Base-by-base conservation (phyloP, 2,888 invertebrate species). In the Eurytoma adleriae region DNA sequence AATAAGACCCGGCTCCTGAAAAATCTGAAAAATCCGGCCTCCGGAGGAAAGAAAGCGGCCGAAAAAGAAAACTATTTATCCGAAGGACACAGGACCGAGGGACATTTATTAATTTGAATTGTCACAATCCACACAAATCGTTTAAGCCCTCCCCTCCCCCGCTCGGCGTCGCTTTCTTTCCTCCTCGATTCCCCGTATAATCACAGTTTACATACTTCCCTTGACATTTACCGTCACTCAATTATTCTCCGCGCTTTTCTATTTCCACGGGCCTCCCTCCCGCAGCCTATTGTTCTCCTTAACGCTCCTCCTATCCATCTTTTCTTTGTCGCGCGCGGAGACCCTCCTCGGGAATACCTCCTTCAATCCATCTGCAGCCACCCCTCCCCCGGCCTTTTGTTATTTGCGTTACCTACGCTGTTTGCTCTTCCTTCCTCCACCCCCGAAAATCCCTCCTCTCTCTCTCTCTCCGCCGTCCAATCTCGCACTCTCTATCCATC, bases 131-230 rank as follows among this genome's bases (percentile, higher is more conserved):
- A 16, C 61, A 12, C 30, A 48, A 57, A 57, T 40, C 40, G 70
- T 20, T 57, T 20, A 57, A 18, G 57, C 59, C 4, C 57, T 18
- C 40, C 56, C 10, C 54, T 3, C 68, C 30, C 18, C 27, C 68
- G n/a, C 18, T 2, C 48, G 50, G 12, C 40, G 2, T 12, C 27
- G 0, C n/a, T 54, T 2, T n/a, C 56, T 56, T n/a, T 30, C 12
- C 20, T 59, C 24, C 13, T 18, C 56, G 24, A 27, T 50, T 52
- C 68, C n/a, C 40, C 72, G 50, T 64, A 76, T 69, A 77, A 80
- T 80, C 80, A 73, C 56, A 77, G 80, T 80, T 80, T 80, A 80
- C 73, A 77, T 70, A 73, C 80, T 80, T 77, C 69, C 69, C 80
- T 66, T 57, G 77, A 76, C 76, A 72, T 80, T 80, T 76, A 66